These are phyloP conservation scores for Oceanodroma tethys DNA, from an alignment of 2,113 vertebrate species.

Conservation along the genomic window DNA sequence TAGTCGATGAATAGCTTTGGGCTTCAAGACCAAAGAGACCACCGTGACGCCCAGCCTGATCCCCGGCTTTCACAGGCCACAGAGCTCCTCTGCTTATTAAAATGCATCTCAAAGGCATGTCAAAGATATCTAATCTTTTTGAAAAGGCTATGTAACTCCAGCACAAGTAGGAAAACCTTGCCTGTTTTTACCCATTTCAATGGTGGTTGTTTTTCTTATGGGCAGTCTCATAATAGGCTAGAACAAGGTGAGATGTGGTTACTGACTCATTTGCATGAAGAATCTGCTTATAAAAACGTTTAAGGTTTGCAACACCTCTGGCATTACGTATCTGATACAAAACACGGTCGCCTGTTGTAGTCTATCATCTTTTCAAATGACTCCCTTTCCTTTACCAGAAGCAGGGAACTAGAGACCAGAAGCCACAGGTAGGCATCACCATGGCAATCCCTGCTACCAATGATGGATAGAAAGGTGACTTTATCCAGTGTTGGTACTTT, in stretches of 20 bases:
- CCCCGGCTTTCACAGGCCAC: not conserved
- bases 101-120: no score
- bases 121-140: not conserved
- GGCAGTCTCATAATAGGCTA: not conserved
- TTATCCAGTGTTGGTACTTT: not conserved
- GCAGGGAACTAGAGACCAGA: not conserved
- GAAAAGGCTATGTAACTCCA: not conserved
- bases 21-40: not conserved
- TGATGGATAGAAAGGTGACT: not conserved
- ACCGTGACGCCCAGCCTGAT: fast-evolving
- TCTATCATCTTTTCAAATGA: not conserved
- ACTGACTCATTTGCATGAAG: not conserved
- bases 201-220: not conserved
- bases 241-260: not conserved
- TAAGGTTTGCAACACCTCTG: not conserved
- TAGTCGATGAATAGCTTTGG: not conserved
- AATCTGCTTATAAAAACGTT: not conserved
- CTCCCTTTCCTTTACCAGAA: not conserved
- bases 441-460: not conserved
- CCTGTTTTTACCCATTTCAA: not conserved
- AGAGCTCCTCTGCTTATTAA: not conserved
- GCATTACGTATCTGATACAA: not conserved
- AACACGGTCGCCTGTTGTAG: not conserved
- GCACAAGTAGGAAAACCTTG: not conserved
- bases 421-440: not conserved